Evolutionary conservation across 2,888 invertebrate genomes (phyloP).

Genomic region (Tenthredo mesomela): DNA sequence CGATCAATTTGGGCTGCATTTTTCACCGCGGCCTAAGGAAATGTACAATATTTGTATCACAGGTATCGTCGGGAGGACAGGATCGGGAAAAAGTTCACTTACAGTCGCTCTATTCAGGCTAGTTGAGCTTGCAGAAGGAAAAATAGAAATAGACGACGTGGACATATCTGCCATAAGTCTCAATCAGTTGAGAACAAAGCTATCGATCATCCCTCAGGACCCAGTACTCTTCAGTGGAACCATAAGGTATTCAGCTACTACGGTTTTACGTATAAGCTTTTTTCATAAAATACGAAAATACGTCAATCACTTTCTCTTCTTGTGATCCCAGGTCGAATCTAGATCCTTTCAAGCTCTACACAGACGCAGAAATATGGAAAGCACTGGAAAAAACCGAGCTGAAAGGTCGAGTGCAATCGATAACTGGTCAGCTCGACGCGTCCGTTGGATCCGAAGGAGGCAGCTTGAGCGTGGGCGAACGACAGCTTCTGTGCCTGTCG

Average conservation of each 20-base stretch:
- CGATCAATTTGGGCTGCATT: not conserved
- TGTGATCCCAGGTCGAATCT: slow-evolving; percentile 76
- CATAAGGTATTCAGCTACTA: slow-evolving; percentile 75
- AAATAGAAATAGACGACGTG: slow-evolving; percentile 79
- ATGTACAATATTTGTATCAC: not conserved
- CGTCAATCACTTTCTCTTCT: not conserved
- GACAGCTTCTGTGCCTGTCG: slow-evolving; percentile 83
- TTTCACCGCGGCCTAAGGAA: not conserved
- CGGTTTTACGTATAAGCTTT: not conserved
- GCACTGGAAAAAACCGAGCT: slow-evolving; percentile 78
- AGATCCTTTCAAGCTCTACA: slow-evolving; percentile 75
- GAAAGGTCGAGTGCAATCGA: slow-evolving; percentile 75
- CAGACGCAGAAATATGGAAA: slow-evolving; percentile 77
- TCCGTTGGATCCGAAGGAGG: slow-evolving; percentile 76
- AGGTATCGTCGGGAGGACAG: slow-evolving; percentile 16
- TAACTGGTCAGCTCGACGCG: slow-evolving; percentile 77
- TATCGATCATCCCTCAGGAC: slow-evolving; percentile 83
- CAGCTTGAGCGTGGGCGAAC: slow-evolving; percentile 79
- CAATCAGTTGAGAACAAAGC: slow-evolving; percentile 78
- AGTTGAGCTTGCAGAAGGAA: slow-evolving; percentile 80
- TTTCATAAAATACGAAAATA: not conserved
- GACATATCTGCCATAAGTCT: slow-evolving; percentile 76
- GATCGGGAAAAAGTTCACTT: slow-evolving; percentile 79
- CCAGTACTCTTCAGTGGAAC: slow-evolving; percentile 82
- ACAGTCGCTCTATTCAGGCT: slow-evolving; percentile 81